Evolutionary conservation across 2,888 invertebrate genomes (phyloP).

Genomic region (Drosophila demipolita): DNA sequence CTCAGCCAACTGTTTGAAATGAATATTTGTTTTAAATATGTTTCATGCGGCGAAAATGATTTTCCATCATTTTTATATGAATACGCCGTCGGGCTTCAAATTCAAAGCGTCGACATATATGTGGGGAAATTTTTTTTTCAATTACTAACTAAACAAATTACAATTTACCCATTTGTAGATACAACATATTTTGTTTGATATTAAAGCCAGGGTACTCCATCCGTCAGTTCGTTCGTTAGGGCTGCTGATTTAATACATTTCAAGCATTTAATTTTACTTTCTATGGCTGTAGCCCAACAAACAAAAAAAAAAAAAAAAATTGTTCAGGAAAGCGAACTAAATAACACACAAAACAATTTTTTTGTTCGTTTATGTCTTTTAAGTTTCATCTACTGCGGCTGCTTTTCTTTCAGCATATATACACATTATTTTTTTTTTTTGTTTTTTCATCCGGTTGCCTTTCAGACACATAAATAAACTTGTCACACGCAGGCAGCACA

Average conservation of each 20-base stretch:
- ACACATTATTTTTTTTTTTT: conserved; percentile 5
- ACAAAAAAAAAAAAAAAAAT: conserved; percentile 29
- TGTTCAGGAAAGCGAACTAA: conserved; percentile 29
- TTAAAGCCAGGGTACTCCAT: conserved; percentile 3
- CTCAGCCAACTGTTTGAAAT: background rate
- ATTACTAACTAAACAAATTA: background rate
- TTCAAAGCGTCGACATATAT: no score
- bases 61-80: no score
- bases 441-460: conserved; percentile 52
- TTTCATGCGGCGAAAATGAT: no score
- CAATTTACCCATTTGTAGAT: background rate
- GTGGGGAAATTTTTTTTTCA: no score
- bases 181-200: background rate
- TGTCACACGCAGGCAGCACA: conserved; percentile 64
- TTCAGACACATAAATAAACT: conserved; percentile 77
- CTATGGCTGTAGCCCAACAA: conserved; percentile 42
- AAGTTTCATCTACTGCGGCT: conserved; percentile 50
- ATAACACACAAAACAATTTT: conserved; percentile 52
- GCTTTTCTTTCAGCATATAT: conserved; percentile 13
- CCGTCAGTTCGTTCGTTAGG: conserved; percentile 11
- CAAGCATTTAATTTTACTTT: conserved; percentile 44
- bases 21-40: background rate
- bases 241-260: conserved; percentile 11
- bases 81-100: background rate
- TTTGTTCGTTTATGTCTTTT: conserved; percentile 56